Conservation (phyloP, 92 coral and sea anemone genomes). For the Zoanthus gigantus region DNA sequence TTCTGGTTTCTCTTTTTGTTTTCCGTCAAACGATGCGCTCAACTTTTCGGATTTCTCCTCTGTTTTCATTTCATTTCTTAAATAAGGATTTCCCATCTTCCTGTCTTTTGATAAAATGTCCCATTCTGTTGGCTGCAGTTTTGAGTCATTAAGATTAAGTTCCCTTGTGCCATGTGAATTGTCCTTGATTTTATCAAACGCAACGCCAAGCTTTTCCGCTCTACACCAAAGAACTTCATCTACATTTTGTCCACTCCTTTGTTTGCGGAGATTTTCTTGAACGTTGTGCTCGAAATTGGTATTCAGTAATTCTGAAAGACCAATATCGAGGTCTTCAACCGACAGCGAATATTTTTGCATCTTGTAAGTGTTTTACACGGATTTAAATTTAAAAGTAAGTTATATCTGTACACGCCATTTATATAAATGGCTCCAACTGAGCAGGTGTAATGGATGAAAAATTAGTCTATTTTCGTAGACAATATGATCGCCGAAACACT, state of each 20-base stretch:
- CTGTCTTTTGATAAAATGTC: not conserved
- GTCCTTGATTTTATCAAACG: not conserved
- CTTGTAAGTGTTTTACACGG: not conserved
- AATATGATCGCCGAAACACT: not conserved
- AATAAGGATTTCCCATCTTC: not conserved
- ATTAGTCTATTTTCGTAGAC: not conserved
- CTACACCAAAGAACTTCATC: not conserved
- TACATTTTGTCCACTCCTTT: not conserved
- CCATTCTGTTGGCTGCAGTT: not conserved
- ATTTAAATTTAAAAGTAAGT: not conserved
- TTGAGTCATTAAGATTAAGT: not conserved
- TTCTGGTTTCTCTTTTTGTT: not conserved
- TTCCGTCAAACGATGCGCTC: not conserved
- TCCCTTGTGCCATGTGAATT: not conserved
- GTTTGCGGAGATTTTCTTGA: not conserved
- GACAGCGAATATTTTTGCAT: conserved; percentile 32
- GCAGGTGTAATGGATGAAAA: conserved; percentile 17
- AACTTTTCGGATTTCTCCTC: not conserved
- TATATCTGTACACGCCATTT: not conserved
- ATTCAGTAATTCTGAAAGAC: conserved; percentile 18
- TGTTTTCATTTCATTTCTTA: not conserved
- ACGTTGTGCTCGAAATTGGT: not conserved
- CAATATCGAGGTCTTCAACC: conserved; percentile 29
- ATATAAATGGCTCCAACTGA: not conserved
- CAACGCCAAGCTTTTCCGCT: not conserved